Evolutionary conservation across 2,113 vertebrate species (phyloP), one percentile per base, ranked within the genome.

Genomic region (Anolis carolinensis): DNA sequence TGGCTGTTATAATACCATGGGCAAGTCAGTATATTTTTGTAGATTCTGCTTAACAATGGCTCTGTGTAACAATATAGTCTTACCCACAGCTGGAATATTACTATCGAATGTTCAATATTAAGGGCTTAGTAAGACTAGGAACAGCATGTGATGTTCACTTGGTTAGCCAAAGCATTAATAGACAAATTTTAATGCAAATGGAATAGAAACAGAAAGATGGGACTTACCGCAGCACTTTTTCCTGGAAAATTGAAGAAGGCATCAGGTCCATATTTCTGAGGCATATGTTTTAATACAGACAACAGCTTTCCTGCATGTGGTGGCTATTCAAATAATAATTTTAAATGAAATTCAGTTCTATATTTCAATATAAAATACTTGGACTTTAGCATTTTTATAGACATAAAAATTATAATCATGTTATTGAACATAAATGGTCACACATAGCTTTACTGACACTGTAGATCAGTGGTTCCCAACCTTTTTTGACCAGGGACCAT

Each of bases 161-260:
- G 34, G 59, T 74, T n/a, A 73, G 30, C 10, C 59, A 48, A 48
- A 76, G 18, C 27, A 65, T 27, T 30, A 2, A 50, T 11, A 44
- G 39, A 62, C 0, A 30, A 18, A 7, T 14, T 32, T 62, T 2
- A 63, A 63, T 44, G 74, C 82, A 0, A 0, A 92, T 76, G 0
- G 76, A 88, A 79, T 7, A 63, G 27, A 3, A 87, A 59, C 87
- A 70, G 2, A 18, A 88, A 18, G 18, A 63, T 87, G 84, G 44
- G 84, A 97, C 98, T 97, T 94, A 99, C 98, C 32, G 99, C 98
- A 94, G 98, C 98, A 92, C 98, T 99, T 96, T 99, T 99, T 70
- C 98, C 99, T 55, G 99, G 98, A 36, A 99, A 99, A 93, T 97
- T 99, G 97, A 99, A 99, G 96, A 99, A 99, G 86, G 99, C 97